A percentile compares a stretch with the other conserved stretches of the same genome.
These are phyloP conservation scores for Strigamia crassipes DNA, from an alignment of 2,888 invertebrate species.

Conservation along the genomic window DNA sequence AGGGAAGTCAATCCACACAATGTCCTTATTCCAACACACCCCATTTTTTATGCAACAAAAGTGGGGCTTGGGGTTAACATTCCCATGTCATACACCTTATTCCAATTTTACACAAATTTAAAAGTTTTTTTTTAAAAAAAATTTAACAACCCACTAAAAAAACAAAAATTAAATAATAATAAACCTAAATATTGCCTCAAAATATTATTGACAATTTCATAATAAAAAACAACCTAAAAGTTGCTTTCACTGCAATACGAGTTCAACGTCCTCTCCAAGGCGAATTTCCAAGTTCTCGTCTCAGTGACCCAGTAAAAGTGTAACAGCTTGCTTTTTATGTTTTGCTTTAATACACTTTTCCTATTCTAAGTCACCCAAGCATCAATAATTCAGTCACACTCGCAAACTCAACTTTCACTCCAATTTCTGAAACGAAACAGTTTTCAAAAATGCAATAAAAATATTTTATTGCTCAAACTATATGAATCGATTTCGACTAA, in stretches of 20 bases:
- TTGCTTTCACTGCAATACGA: constrained; percentile 22
- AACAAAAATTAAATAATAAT: neutral
- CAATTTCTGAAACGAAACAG: neutral
- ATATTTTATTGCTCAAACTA: neutral
- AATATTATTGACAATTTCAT: too few species aligned
- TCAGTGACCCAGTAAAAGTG: constrained; percentile 28
- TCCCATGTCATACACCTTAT: neutral
- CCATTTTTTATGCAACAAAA: neutral
- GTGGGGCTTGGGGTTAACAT: neutral
- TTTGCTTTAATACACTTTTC: neutral
- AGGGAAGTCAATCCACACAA: neutral
- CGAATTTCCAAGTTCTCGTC: neutral
- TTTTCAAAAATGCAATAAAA: neutral
- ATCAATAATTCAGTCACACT: neutral
- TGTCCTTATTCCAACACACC: neutral
- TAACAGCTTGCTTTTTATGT: neutral
- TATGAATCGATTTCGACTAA: too few species aligned
- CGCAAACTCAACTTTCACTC: neutral
- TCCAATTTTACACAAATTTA: neutral
- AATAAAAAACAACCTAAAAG: too few species aligned
- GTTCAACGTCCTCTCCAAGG: constrained; percentile 37
- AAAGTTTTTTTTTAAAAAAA: neutral
- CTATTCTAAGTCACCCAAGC: neutral
- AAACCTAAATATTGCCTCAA: neutral
- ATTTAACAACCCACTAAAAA: neutral